phyloP scores from a whole-genome alignment of 2,888 invertebrate species.

The Euplexia lucipara region DNA sequence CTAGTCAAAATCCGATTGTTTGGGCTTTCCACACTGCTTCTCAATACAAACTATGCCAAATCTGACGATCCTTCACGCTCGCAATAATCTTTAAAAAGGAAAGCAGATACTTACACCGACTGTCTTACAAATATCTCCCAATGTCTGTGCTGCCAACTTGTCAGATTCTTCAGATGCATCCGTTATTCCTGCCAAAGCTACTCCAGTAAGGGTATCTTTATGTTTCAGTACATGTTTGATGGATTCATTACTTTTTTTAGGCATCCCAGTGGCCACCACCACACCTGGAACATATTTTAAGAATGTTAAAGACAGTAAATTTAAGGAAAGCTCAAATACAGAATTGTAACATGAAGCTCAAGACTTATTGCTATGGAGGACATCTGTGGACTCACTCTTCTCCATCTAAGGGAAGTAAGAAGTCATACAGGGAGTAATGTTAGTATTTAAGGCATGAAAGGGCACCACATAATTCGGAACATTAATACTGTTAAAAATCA shows the following conservation, averaged over 20 bases:
- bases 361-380: too few species aligned
- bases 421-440: too few species aligned
- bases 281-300: slow-evolving; percentile 90
- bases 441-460: too few species aligned
- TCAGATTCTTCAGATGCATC: slow-evolving; percentile 92
- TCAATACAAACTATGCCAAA: too few species aligned
- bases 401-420: too few species aligned
- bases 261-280: slow-evolving; percentile 94
- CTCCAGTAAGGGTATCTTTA: slow-evolving; percentile 92
- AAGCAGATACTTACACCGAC: slow-evolving; percentile 88
- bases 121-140: slow-evolving; percentile 92
- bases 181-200: slow-evolving; percentile 95
- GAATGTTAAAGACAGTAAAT: neutral
- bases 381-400: too few species aligned
- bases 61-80: too few species aligned
- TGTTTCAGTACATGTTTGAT: slow-evolving; percentile 91
- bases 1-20: too few species aligned
- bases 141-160: slow-evolving; percentile 85
- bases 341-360: too few species aligned
- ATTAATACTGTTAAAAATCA: too few species aligned
- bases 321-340: neutral
- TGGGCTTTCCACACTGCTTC: too few species aligned
- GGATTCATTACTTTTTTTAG: slow-evolving; percentile 92
- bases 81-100: neutral
- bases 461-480: too few species aligned